A percentile compares a stretch with the other conserved stretches of the same genome.
Conservation (phyloP, 2,113 vertebrate genomes). For the Carassius carassius region DNA sequence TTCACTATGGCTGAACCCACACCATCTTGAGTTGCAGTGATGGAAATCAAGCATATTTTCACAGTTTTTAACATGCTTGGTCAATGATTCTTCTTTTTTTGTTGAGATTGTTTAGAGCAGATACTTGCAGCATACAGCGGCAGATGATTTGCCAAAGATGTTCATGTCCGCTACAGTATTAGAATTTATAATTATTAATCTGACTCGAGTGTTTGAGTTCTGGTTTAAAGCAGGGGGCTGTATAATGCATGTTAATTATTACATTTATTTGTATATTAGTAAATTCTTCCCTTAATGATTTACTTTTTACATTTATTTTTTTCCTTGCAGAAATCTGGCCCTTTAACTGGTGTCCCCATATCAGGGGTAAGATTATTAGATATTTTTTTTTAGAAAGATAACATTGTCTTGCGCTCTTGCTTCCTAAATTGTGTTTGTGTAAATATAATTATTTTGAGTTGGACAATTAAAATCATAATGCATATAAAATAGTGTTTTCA, state of each 20-base stretch:
- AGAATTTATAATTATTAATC: not conserved
- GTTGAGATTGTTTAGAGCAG: not conserved
- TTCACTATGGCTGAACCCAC: not conserved
- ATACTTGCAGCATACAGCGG: not conserved
- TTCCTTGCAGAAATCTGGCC: conserved; percentile 81
- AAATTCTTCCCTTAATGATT: not conserved
- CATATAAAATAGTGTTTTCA: too few species aligned
- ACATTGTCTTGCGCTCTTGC: not conserved
- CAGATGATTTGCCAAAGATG: not conserved
- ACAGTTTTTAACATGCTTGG: not conserved
- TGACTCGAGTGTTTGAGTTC: not conserved
- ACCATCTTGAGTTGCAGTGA: conserved; percentile 4
- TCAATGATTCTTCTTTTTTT: not conserved
- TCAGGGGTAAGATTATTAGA: conserved; percentile 87
- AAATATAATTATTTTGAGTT: not conserved
- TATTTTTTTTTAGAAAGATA: not conserved
- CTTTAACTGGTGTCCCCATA: conserved; percentile 89
- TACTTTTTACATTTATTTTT: conserved; percentile 22
- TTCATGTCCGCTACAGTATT: not conserved
- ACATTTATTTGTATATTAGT: not conserved
- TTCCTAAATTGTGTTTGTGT: not conserved
- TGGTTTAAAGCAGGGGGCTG: not conserved
- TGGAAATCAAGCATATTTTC: not conserved
- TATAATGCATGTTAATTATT: conserved; percentile 24
- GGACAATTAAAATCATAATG: not conserved